These are phyloP conservation scores for Xylota sylvarum DNA, from an alignment of 2,888 invertebrate species.

Conservation along the genomic window DNA sequence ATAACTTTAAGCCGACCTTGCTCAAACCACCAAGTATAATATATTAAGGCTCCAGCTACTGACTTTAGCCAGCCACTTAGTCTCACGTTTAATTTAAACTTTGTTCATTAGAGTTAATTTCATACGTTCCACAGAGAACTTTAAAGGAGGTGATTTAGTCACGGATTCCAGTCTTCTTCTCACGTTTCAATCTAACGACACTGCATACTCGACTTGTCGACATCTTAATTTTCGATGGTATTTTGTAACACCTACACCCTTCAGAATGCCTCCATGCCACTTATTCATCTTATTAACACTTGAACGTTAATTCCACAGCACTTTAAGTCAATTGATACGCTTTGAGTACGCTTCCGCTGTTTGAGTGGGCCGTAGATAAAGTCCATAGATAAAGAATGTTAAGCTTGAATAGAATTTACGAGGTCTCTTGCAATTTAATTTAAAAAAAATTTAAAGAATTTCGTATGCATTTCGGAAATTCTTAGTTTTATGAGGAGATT, in stretches of 20 bases:
- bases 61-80: background rate
- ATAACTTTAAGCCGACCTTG: background rate
- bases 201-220: background rate
- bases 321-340: slow-evolving; percentile 36
- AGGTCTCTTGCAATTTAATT: slow-evolving; percentile 5
- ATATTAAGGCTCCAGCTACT: too few relatives aligned
- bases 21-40: background rate
- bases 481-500: slow-evolving; percentile 30
- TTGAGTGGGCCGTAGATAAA: slow-evolving; percentile 10
- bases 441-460: slow-evolving; percentile 38
- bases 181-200: background rate
- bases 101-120: background rate
- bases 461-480: slow-evolving; percentile 4
- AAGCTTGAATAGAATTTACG: slow-evolving; percentile 30
- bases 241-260: slow-evolving; percentile 3
- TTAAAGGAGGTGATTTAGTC: background rate
- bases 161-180: background rate
- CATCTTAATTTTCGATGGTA: background rate
- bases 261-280: background rate
- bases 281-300: slow-evolving; percentile 33
- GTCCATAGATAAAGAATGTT: slow-evolving; percentile 23
- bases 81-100: background rate
- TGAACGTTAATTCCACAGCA: slow-evolving; percentile 30
- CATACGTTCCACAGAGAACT: background rate
- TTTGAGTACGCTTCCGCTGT: slow-evolving; percentile 25